Evolutionary conservation across 2,797 vertebrate species (phyloP).

Genomic region (Sebastes trivittatus): DNA sequence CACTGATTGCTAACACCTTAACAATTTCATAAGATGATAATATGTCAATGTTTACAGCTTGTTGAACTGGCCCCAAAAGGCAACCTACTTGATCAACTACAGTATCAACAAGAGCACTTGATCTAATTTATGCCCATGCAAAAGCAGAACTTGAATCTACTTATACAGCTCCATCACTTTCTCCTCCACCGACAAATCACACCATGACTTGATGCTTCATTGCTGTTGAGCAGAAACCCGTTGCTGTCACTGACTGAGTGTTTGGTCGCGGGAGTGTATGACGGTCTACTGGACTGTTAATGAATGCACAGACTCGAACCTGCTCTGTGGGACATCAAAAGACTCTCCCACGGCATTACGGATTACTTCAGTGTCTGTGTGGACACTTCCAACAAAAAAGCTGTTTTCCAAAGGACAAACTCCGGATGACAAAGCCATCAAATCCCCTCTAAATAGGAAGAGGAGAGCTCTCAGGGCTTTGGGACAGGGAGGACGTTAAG

Average conservation of each 20-base stretch:
- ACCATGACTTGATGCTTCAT: neutral
- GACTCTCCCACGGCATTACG: constrained; percentile 32
- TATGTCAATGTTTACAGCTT: neutral
- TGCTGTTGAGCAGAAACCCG: neutral
- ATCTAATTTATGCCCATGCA: neutral
- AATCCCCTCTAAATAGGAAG: constrained; percentile 50
- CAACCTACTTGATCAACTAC: neutral
- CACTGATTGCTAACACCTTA: neutral
- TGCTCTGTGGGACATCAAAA: constrained; percentile 49
- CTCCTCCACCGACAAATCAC: neutral
- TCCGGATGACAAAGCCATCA: constrained; percentile 42
- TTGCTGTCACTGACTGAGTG: constrained; percentile 4
- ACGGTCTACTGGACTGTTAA: constrained; percentile 25
- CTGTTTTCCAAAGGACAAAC: constrained; percentile 57
- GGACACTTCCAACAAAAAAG: constrained; percentile 37
- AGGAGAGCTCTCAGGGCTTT: constrained; percentile 41
- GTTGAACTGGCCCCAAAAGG: neutral
- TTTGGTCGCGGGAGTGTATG: constrained; percentile 17
- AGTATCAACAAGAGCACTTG: neutral
- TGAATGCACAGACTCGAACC: constrained; percentile 43
- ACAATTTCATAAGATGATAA: neutral
- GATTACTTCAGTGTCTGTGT: constrained; percentile 40
- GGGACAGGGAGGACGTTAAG: constrained; percentile 36
- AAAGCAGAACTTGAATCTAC: neutral
- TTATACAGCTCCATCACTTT: neutral